Conservation (phyloP, 1,140 invertebrate genomes). For the Brachionus asplanchnoidis region DNA sequence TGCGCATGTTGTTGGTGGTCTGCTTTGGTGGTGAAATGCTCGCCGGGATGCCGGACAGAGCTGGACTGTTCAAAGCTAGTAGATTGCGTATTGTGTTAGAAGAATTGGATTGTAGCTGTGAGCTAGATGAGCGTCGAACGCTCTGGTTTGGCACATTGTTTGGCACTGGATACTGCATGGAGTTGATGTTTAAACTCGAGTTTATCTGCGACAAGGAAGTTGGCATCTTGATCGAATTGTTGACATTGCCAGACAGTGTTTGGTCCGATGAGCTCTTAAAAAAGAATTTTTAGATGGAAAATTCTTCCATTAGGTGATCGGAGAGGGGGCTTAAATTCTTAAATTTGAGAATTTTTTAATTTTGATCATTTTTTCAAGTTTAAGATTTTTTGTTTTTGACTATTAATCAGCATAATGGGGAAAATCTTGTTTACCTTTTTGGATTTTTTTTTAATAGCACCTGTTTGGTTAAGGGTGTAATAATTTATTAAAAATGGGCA, state of each 20-base stretch:
- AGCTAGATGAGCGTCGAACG: neutral
- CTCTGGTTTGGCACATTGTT: neutral
- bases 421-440: too few species aligned
- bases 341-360: neutral
- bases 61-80: neutral
- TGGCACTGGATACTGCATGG: neutral
- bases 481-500: neutral
- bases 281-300: neutral
- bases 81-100: constrained; percentile 37
- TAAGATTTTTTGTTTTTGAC: neutral
- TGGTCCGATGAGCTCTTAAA: constrained; percentile 1
- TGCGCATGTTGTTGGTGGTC: neutral
- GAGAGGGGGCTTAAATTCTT: neutral
- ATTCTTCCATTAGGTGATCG: neutral
- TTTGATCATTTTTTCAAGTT: neutral
- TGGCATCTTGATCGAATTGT: constrained; percentile 11
- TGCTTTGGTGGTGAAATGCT: neutral
- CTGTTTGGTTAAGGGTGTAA: neutral
- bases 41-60: neutral
- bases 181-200: neutral
- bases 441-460: neutral
- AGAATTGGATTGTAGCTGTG: neutral
- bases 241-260: neutral
- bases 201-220: constrained; percentile 9
- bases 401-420: neutral